phyloP scores from a whole-genome alignment of 2,113 vertebrate species.

The Lichenostomus cassidix region DNA sequence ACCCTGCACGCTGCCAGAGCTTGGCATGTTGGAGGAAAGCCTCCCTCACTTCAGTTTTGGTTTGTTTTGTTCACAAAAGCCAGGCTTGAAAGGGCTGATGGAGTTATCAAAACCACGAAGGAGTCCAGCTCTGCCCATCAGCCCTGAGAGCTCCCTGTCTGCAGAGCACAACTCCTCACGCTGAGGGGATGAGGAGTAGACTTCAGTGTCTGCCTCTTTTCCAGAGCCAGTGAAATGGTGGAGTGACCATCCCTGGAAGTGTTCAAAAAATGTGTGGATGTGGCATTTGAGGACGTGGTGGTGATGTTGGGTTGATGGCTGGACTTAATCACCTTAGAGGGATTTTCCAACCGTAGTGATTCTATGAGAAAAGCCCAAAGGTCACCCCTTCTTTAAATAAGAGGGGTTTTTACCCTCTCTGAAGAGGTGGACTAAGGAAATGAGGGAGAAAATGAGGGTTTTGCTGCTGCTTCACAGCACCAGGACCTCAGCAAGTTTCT shows the following conservation, averaged over 20 bases:
- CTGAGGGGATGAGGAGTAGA: background rate
- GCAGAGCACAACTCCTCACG: rapidly evolving
- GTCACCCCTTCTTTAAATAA: background rate
- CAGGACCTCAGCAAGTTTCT: background rate
- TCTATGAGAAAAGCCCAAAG: background rate
- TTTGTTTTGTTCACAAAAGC: background rate
- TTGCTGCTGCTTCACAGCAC: background rate
- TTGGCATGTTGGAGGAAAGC: rapidly evolving
- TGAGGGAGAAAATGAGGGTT: background rate
- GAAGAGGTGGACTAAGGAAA: background rate
- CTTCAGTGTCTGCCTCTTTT: background rate
- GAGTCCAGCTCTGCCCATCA: background rate
- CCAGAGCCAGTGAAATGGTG: background rate
- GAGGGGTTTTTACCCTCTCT: rapidly evolving
- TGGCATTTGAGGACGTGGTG: background rate
- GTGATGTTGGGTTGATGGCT: background rate
- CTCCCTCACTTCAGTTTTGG: background rate
- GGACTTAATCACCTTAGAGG: background rate
- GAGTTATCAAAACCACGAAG: background rate
- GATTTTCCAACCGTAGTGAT: background rate
- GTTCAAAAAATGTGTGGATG: background rate
- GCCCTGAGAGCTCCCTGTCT: background rate
- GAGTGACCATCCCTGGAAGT: background rate
- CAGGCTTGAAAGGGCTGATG: background rate
- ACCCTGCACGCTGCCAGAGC: background rate